phyloP scores from a whole-genome alignment of 2,113 vertebrate genomes.

The Macquaria ambigua region DNA sequence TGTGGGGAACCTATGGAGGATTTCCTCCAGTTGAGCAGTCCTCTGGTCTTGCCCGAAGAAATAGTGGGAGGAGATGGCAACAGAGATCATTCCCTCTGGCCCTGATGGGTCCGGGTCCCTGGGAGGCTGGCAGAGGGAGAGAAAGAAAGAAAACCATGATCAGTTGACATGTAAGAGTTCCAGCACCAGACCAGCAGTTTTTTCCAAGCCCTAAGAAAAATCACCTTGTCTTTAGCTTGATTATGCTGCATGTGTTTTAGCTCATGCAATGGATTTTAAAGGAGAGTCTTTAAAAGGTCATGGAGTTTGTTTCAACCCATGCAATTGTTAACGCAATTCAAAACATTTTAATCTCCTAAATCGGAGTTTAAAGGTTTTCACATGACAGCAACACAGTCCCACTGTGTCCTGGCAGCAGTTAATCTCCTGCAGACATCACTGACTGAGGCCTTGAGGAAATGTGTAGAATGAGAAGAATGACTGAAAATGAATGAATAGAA shows the following conservation, averaged over 20 bases:
- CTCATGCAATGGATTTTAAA: not conserved
- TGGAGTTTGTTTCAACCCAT: not conserved
- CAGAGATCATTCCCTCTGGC: slow-evolving; percentile 88
- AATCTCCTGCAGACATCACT: slow-evolving; percentile 24
- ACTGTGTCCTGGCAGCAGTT: not conserved
- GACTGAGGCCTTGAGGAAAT: slow-evolving; percentile 2
- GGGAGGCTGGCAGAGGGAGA: slow-evolving; percentile 69
- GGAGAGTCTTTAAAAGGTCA: not conserved
- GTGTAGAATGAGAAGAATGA: slow-evolving; percentile 35
- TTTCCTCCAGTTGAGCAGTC: slow-evolving; percentile 85
- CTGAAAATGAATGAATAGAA: too few species aligned
- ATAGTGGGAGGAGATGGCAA: slow-evolving; percentile 93
- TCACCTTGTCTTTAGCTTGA: not conserved
- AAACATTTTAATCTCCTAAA: not conserved
- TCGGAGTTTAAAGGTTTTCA: slow-evolving; percentile 1
- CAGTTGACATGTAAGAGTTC: not conserved
- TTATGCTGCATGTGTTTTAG: slow-evolving; percentile 12
- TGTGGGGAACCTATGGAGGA: slow-evolving; percentile 88
- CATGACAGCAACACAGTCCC: not conserved
- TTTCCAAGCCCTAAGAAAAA: not conserved
- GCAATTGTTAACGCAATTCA: not conserved
- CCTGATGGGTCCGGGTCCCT: slow-evolving; percentile 80
- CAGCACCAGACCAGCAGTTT: not conserved
- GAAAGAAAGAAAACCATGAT: not conserved
- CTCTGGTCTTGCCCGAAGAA: slow-evolving; percentile 90